Percentiles rank a stretch among this genome's conserved stretches.
Conservation (phyloP, 2,797 vertebrate species). For the Synaphobranchus kaupii region DNA sequence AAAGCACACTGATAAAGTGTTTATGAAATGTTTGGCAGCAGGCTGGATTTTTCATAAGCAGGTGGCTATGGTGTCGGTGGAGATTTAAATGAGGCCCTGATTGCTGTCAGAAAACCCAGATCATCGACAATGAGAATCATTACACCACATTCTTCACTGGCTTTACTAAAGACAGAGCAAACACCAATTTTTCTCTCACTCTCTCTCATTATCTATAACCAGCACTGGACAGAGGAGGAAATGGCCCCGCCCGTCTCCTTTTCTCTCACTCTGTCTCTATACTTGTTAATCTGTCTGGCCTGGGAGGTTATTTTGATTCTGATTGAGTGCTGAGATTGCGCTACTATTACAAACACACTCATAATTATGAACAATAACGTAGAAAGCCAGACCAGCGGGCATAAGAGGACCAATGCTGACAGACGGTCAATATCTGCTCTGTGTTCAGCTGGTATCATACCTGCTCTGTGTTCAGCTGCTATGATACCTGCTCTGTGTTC, state of each 20-base stretch:
- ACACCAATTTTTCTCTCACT: neutral
- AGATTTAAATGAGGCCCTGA: neutral
- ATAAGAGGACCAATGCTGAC: too few relatives aligned
- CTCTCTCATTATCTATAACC: neutral
- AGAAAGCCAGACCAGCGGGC: too few relatives aligned
- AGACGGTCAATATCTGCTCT: neutral
- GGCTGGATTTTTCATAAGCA: neutral
- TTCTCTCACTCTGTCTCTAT: neutral
- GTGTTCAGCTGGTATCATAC: neutral
- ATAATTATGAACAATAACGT: too few relatives aligned
- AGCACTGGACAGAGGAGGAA: neutral
- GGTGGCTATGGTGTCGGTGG: neutral
- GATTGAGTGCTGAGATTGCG: too few relatives aligned
- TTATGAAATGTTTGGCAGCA: slow-evolving; percentile 8
- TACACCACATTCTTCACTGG: neutral
- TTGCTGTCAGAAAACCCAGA: neutral
- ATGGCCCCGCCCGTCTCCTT: neutral
- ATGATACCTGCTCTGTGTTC: too few relatives aligned
- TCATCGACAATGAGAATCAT: neutral
- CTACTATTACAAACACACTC: too few relatives aligned
- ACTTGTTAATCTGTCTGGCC: neutral
- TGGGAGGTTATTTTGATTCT: neutral
- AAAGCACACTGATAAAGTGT: slow-evolving; percentile 2
- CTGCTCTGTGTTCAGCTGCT: neutral
- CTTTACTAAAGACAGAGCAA: neutral